These are phyloP conservation scores for Pogonognathellus flavescens DNA, from an alignment of 1,140 invertebrate genomes.

Conservation along the genomic window DNA sequence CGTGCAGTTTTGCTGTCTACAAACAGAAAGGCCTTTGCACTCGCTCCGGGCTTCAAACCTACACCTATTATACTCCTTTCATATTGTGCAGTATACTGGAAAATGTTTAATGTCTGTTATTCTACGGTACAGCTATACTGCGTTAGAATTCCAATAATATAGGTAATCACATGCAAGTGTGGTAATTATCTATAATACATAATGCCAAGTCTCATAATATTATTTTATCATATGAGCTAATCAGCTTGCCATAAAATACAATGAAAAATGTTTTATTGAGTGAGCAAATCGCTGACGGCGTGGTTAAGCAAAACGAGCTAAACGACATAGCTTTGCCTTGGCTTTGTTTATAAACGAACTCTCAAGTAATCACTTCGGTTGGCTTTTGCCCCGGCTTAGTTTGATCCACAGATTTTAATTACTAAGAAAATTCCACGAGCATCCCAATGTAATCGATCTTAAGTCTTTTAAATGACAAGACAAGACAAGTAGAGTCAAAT, in stretches of 20 bases:
- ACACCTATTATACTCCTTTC: no score
- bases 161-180: background rate
- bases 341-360: background rate
- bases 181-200: background rate
- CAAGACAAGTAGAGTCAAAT: slow-evolving; percentile 45
- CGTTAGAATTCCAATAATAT: background rate
- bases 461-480: slow-evolving; percentile 45
- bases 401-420: slow-evolving; percentile 52
- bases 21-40: no score
- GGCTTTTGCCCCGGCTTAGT: background rate
- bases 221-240: no score
- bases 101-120: no score
- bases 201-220: background rate
- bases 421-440: slow-evolving; percentile 44
- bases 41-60: no score
- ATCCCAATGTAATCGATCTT: slow-evolving; percentile 46
- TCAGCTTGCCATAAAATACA: background rate
- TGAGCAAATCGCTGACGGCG: slow-evolving; percentile 7
- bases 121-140: no score
- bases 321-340: no score
- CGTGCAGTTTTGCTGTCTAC: background rate
- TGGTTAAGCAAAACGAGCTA: background rate
- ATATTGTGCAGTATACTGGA: no score
- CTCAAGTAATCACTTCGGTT: background rate
- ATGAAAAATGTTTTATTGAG: slow-evolving; percentile 28